Evolutionary conservation across 2,113 vertebrate species (phyloP).

Genomic region (Lichenostomus cassidix): DNA sequence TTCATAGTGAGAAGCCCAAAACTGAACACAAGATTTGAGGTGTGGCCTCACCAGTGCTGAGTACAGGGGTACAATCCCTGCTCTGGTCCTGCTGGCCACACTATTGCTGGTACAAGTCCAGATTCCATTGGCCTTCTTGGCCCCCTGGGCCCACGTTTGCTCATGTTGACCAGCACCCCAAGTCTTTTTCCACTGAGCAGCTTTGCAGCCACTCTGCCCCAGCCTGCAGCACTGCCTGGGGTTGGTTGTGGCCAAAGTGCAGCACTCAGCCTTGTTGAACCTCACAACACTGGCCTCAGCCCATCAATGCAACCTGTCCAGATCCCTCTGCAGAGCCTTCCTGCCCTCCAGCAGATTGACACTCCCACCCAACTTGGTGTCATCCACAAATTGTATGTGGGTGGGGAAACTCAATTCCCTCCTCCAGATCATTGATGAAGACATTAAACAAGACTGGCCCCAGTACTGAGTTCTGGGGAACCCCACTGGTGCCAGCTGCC

Average conservation of each 20-base stretch:
- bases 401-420: neutral
- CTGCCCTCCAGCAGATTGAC: neutral
- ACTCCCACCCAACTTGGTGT: neutral
- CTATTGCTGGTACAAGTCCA: neutral
- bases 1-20: neutral
- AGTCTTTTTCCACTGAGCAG: neutral
- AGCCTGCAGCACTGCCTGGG: neutral
- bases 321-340: neutral
- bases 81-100: neutral
- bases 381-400: neutral
- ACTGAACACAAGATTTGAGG: neutral
- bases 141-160: neutral
- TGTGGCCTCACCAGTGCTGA: fast-evolving
- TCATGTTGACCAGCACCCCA: neutral
- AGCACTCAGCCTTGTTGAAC: neutral
- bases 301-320: neutral
- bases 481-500: neutral
- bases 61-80: fast-evolving
- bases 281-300: neutral
- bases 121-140: neutral
- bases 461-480: neutral
- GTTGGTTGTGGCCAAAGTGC: neutral
- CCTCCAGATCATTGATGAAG: neutral
- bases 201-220: neutral
- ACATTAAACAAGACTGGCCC: neutral